Evolutionary conservation across 2,113 vertebrate genomes (phyloP), one percentile per base, ranked within the genome.

Genomic region (Cynocephalus volans): DNA sequence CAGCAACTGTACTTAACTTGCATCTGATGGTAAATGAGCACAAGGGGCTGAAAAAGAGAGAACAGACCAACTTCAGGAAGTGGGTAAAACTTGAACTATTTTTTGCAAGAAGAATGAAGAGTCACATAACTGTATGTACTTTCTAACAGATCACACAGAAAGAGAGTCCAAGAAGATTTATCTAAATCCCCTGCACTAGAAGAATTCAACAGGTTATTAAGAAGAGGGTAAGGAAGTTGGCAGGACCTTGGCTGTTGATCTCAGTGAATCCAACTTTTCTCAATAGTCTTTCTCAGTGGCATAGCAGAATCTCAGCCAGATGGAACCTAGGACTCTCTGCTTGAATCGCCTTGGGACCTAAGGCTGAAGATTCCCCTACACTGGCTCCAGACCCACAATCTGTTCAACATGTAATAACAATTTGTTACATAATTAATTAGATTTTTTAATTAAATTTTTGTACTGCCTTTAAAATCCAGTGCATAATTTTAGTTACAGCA

Each of bases 51-150:
- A 80, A 77, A 45, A 31, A 73, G 6, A 92, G 8, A 87, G 79
- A 88, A n/a, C 3, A 75, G 15, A 67, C 41, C 41, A 4, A 41
- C 33, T 90, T 79, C n/a, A 79, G 11, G 1, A 23, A 58, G n/a
- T 33, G 41, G 33, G 50, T 45, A 75, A 83, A 82, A 92, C 7
- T 62, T 65, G 41, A 81, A 85, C n/a, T 79, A 8, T 45, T 33
- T 33, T 73, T 90, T 95, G 10, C n/a, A 91, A 85, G 26, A 85
- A 72, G 79, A 93, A 88, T 48, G 19, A 79, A 90, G 11, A 92
- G 1, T 73, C 50, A 60, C 18, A 24, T 60, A 93, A 92, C 84
- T 85, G 31, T 17, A 15, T 31, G 24, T 31, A 45, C 1, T 85
- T 88, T 50, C 15, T 81, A 62, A 64, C 9, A 64, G 14, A 82